Evolutionary conservation across 2,888 invertebrate species (phyloP).

Genomic region (Stramonita haemastoma): DNA sequence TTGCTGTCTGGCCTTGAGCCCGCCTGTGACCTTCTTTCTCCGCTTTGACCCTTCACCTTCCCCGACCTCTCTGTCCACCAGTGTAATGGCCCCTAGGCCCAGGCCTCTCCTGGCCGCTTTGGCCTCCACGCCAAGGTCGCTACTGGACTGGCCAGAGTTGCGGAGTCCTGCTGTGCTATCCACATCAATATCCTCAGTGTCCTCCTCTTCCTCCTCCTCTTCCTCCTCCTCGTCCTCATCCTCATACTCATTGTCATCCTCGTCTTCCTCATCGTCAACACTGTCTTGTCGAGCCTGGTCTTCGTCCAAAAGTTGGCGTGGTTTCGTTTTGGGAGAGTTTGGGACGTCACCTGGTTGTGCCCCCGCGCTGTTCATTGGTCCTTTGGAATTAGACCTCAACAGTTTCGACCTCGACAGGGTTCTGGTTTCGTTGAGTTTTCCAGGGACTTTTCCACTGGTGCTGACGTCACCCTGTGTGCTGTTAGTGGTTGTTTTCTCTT

Average conservation of each 20-base stretch:
- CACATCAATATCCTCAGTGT: not conserved
- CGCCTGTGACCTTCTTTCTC: not conserved
- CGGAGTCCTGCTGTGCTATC: not conserved
- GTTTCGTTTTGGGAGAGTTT: not conserved
- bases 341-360: not conserved
- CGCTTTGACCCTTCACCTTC: not conserved
- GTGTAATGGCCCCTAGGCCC: not conserved
- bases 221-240: conserved; percentile 8
- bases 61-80: not conserved
- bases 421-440: not conserved
- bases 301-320: not conserved
- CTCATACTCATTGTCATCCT: not conserved
- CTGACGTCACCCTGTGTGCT: not conserved
- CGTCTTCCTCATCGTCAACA: not conserved
- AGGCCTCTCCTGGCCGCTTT: not conserved
- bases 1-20: not conserved
- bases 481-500: not conserved
- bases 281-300: not conserved
- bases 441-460: not conserved
- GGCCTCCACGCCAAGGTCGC: not conserved
- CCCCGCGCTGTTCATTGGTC: not conserved
- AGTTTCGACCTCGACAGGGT: not conserved
- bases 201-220: conserved; percentile 13
- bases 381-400: not conserved
- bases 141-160: too few species aligned